These are phyloP conservation scores for Auanema freiburgensis DNA, from an alignment of 2,888 invertebrate genomes.

Conservation along the genomic window DNA sequence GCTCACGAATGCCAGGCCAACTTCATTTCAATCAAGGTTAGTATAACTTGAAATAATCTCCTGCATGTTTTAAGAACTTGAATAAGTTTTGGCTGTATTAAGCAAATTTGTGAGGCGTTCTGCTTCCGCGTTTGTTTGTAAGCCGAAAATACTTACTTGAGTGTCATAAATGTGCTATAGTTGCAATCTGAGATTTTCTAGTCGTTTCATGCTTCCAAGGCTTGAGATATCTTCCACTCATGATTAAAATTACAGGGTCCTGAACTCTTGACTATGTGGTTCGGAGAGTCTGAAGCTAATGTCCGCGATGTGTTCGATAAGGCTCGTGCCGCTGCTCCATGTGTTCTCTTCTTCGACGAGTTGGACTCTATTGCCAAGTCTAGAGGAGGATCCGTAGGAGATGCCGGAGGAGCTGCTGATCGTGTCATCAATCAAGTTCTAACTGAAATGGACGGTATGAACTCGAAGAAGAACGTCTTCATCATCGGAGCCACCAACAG, in stretches of 20 bases:
- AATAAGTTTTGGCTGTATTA: neutral
- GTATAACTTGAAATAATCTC: neutral
- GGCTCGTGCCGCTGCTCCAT: constrained; percentile 96
- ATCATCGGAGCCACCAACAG: constrained; percentile 93
- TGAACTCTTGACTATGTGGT: constrained; percentile 99
- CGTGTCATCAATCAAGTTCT: constrained; percentile 98
- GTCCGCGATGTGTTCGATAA: constrained; percentile 99
- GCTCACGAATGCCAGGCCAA: constrained; percentile 99
- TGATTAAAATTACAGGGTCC: constrained; percentile 63
- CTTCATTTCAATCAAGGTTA: constrained; percentile 96
- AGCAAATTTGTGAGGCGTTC: neutral
- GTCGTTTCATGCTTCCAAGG: no score
- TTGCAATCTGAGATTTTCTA: no score
- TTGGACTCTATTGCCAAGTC: constrained; percentile 99
- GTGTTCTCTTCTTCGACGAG: constrained; percentile 98
- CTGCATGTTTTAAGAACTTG: constrained; percentile 2
- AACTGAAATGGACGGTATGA: constrained; percentile 99
- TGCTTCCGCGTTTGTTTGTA: neutral
- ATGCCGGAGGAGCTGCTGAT: constrained; percentile 85
- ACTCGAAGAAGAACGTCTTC: constrained; percentile 98
- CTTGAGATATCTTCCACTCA: no score
- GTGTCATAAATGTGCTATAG: no score
- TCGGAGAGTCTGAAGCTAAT: constrained; percentile 99
- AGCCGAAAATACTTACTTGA: no score
- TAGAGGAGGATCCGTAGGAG: constrained; percentile 76